Evolutionary conservation across 2,113 vertebrate genomes (phyloP).

Genomic region (Dinomys branickii): DNA sequence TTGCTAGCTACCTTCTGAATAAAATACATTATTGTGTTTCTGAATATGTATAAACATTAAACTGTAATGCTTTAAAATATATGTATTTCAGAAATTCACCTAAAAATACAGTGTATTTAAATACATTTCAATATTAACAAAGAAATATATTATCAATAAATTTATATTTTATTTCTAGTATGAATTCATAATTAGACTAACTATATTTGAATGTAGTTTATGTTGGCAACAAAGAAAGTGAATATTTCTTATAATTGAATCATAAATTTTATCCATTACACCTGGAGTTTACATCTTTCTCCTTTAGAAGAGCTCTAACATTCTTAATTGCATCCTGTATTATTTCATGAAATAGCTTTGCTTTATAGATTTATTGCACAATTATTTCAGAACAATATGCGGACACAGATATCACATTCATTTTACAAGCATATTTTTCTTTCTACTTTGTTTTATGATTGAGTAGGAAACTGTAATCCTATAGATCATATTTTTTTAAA

Average conservation of each 20-base stretch:
- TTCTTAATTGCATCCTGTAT: conserved; percentile 57
- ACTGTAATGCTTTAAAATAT: conserved; percentile 16
- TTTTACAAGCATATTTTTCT: conserved; percentile 50
- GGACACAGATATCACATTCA: conserved; percentile 31
- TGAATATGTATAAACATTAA: not conserved
- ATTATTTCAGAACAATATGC: conserved; percentile 71
- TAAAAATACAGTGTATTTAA: conserved; percentile 33
- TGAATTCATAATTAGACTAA: conserved; percentile 61
- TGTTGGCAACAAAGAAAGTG: conserved; percentile 33
- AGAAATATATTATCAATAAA: not conserved
- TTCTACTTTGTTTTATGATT: conserved; percentile 51
- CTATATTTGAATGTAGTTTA: conserved; percentile 18
- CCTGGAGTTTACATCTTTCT: conserved; percentile 62
- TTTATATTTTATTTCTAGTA: conserved; percentile 41
- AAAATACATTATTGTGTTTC: not conserved
- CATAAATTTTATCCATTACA: conserved; percentile 70
- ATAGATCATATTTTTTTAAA: conserved; percentile 34
- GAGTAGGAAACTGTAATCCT: not conserved
- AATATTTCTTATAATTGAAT: conserved; percentile 62
- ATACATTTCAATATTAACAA: conserved; percentile 21
- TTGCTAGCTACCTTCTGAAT: not conserved
- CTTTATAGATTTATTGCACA: conserved; percentile 66
- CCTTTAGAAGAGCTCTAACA: conserved; percentile 43
- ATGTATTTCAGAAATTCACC: conserved; percentile 20
- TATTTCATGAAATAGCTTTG: conserved; percentile 56